Conservation (phyloP, 2,888 invertebrate genomes). For the Aelia acuminata region DNA sequence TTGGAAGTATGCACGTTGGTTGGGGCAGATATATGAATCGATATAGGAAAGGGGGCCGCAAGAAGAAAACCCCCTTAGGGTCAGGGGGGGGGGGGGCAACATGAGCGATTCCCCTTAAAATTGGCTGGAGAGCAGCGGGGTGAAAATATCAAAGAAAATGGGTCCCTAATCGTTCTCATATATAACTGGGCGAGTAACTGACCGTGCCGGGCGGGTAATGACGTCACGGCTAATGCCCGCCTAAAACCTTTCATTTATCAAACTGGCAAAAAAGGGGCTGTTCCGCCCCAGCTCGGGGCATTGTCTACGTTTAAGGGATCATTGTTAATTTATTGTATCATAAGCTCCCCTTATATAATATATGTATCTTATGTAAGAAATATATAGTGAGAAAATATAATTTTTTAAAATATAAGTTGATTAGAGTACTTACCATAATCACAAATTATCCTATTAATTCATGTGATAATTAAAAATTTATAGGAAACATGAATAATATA, state of each 20-base stretch:
- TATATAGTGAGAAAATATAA: too few species aligned
- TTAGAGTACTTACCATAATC: too few species aligned
- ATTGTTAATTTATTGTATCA: background rate
- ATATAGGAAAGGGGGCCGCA: constrained; percentile 48
- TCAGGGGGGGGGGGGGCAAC: constrained; percentile 18
- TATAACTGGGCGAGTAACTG: constrained; percentile 58
- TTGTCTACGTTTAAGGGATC: background rate
- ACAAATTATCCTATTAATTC: too few species aligned
- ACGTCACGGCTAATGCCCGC: constrained; percentile 60
- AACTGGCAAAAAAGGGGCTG: constrained; percentile 52
- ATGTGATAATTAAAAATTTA: too few species aligned
- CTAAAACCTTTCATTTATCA: constrained; percentile 61
- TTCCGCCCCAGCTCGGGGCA: background rate
- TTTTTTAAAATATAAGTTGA: too few species aligned
- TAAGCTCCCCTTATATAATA: background rate
- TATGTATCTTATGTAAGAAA: background rate
- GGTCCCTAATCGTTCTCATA: constrained; percentile 59
- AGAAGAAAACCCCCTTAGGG: constrained; percentile 19
- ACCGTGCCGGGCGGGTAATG: constrained; percentile 56
- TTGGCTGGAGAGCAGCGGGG: constrained; percentile 38
- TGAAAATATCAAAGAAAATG: constrained; percentile 61
- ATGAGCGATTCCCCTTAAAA: constrained; percentile 58
- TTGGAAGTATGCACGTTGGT: background rate
- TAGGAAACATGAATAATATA: too few species aligned
- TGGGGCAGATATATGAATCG: constrained; percentile 50